Percentiles rank a stretch among this genome's conserved stretches.
Evolutionary conservation across 2,113 vertebrate species (phyloP).

Genomic region (Python bivittatus): DNA sequence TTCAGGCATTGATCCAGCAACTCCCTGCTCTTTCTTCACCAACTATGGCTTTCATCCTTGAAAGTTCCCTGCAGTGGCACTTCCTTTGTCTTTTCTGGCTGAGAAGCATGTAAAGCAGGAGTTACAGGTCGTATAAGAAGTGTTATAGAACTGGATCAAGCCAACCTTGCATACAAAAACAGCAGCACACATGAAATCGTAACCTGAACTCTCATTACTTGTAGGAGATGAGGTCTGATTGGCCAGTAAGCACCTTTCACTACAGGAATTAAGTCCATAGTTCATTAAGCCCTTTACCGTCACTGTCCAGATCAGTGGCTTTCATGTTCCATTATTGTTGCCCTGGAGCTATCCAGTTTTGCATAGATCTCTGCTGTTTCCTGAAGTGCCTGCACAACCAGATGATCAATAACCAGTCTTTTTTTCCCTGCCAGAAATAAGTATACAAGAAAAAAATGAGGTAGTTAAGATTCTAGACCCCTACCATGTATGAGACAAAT

Average conservation of each 20-base stretch:
- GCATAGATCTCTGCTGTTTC: background rate
- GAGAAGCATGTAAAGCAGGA: background rate
- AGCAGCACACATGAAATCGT: background rate
- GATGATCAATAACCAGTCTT: background rate
- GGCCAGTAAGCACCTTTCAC: background rate
- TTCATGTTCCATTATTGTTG: background rate
- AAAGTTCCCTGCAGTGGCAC: background rate
- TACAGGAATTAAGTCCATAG: background rate
- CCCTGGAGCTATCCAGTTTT: background rate
- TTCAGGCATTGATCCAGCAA: background rate
- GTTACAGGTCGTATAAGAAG: background rate
- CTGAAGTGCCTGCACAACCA: background rate
- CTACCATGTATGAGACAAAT: too few species aligned
- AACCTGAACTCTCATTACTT: background rate
- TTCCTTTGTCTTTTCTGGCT: background rate
- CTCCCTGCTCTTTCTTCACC: background rate
- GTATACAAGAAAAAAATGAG: background rate
- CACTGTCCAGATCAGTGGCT: background rate
- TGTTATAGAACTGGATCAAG: background rate
- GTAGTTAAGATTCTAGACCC: too few species aligned
- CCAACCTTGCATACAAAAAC: background rate
- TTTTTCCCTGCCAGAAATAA: background rate
- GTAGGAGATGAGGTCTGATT: background rate
- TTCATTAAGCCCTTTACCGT: background rate
- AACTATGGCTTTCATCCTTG: background rate